Base-by-base conservation (phyloP, 30 jellyfish, hydroid and myxozoan species). In the Hydractinia symbiolongicarpus region DNA sequence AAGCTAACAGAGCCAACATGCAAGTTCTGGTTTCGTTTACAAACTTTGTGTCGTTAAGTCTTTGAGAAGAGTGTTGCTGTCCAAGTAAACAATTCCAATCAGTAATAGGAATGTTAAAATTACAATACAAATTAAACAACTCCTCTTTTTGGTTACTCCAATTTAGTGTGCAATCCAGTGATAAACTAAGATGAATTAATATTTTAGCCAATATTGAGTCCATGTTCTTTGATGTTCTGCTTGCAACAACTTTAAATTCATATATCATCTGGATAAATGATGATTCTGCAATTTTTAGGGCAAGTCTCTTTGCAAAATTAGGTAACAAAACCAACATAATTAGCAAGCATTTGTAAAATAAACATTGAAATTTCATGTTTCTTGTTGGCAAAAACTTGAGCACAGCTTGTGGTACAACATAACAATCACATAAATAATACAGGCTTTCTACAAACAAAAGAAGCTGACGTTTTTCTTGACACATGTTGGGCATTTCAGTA, bases 81-180 rank as follows among this genome's bases (percentile, higher is more conserved):
- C 82, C 72, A 53, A 89, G 89, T 66, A 66, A 80, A 7, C 77
- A 57, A 14, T 73, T 79, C 96, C 96, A 89, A 21, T 89, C 96
- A 61, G 67, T 30, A 30, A 89, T 83, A 10, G 94, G 83, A 8
- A 83, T 60, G 16, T 16, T 79, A 52, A 89, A 62, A 8, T 44
- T 16, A 16, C 84, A 49, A 9, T 83, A 75, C 9, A 82, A 53
- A 14, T 73, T 74, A 8, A 44, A 9, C 57, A 89, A 53, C 9
- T 75, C 67, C 9, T 73, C 50, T 54, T 54, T 68, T 16, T 79
- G 20, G 4, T 72, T 53, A 5, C 40, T 21, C 2, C 53, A 76
- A 20, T 67, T 58, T 21, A 64, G 8, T 7, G 89, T 60, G 55
- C 64, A 83, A 17, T 89, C 94, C 17, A 89, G 67, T 7, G 92